Base-by-base conservation (phyloP, 2,113 vertebrate species). In the Galeopterus variegatus region DNA sequence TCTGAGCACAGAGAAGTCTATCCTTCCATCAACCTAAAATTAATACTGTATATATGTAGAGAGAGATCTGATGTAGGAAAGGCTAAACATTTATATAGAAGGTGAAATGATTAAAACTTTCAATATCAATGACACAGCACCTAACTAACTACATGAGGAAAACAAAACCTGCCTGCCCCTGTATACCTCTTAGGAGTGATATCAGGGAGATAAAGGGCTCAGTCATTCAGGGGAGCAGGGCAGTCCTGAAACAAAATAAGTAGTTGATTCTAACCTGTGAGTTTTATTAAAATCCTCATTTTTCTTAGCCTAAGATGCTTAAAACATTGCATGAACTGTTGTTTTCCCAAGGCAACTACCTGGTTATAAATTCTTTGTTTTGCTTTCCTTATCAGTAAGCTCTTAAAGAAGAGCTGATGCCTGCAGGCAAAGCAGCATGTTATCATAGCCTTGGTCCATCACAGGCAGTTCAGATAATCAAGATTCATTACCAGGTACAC, bases 401-500 rank as follows among this genome's bases (percentile, higher is more conserved):
- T 64, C 76, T 88, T n/a, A 73, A 88, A 96, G 69, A 94, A 87
- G 52, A 81, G 65, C 17, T 11, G n/a, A 82, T 36, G 64, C 88
- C 82, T 80, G 45, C 26, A 86, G 92, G 87, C 84, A 92, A 92
- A 91, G 65, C 41, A 70, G 67, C 79, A 21, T 10, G 19, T 81
- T 89, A 62, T 54, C 91, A 64, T 9, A 76, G 10, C n/a, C 24
- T 48, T 54, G 41, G 91, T 36, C 93, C 83, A 85, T 19, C 67
- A 8, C n/a, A 18, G 26, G 62, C 81, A 33, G 70, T 84, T 93
- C 17, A 94, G 82, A 86, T 70, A 56, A 94, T 80, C n/a, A 36
- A 90, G 82, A 97, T 93, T 94, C 58, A 93, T 91, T 65, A 83
- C 73, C 69, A 93, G 82, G 72, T 84, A 84, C 6, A 54, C 23